Evolutionary conservation across 1,140 invertebrate genomes (phyloP).

Genomic region (Aphidius ervi): DNA sequence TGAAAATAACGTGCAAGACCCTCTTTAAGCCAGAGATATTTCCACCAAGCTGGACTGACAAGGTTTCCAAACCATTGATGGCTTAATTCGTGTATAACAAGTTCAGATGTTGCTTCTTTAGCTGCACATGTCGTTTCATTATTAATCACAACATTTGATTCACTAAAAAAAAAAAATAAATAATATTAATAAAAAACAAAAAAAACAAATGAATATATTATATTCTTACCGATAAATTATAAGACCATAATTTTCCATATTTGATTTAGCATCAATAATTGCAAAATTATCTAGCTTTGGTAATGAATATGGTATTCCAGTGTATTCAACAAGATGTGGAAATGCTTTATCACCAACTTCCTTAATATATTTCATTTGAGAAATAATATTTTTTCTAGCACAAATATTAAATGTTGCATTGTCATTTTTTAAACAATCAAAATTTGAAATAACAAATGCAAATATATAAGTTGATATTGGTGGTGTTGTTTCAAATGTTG

Average conservation of each 20-base stretch:
- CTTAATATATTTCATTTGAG: slow-evolving; percentile 57
- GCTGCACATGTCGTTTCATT: slow-evolving; percentile 51
- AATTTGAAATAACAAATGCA: slow-evolving; percentile 80
- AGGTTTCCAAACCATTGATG: slow-evolving; percentile 63
- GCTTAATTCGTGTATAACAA: slow-evolving; percentile 62
- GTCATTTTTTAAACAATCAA: slow-evolving; percentile 43
- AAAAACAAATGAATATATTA: slow-evolving; percentile 22
- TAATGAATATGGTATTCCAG: slow-evolving; percentile 45
- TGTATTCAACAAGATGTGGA: slow-evolving; percentile 37
- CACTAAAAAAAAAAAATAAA: slow-evolving; percentile 17
- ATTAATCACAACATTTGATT: slow-evolving; percentile 54
- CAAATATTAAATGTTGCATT: slow-evolving; percentile 62
- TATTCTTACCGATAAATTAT: slow-evolving; percentile 52
- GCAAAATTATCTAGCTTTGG: slow-evolving; percentile 59
- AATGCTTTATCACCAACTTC: slow-evolving; percentile 53
- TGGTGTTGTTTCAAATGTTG: slow-evolving; percentile 64
- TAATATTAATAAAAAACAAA: slow-evolving; percentile 51
- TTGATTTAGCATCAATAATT: slow-evolving; percentile 61
- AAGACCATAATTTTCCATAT: slow-evolving; percentile 68
- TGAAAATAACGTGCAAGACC: slow-evolving; percentile 53
- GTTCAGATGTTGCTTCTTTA: slow-evolving; percentile 48
- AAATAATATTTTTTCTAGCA: slow-evolving; percentile 57
- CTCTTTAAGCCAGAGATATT: slow-evolving; percentile 53
- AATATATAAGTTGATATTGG: slow-evolving; percentile 86
- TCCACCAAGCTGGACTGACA: slow-evolving; percentile 56